Percentiles rank a stretch among this genome's conserved stretches.
phyloP scores from a whole-genome alignment of 2,888 invertebrate species.

The Zaprionus obscuricornis region DNA sequence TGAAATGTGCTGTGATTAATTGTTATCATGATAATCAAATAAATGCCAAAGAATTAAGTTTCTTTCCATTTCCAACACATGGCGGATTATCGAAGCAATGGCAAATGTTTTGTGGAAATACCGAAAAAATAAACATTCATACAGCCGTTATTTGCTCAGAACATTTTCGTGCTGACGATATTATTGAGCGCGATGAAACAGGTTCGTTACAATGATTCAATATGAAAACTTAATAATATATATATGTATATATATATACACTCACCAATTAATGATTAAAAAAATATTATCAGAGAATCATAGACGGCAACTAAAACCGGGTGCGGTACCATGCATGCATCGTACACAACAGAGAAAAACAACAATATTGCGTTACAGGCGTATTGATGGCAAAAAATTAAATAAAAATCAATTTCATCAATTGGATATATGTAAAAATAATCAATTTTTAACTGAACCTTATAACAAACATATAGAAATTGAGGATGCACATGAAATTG shows the following conservation, averaged over 20 bases:
- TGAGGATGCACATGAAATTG: not conserved
- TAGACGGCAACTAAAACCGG: not conserved
- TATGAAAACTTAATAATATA: too few species aligned
- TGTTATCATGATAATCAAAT: not conserved
- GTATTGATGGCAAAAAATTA: too few species aligned
- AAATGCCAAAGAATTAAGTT: not conserved
- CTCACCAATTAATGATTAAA: too few species aligned
- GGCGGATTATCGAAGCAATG: constrained; percentile 19
- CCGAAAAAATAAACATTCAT: not conserved
- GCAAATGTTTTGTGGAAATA: constrained; percentile 24
- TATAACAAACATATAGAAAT: not conserved
- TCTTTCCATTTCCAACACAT: constrained; percentile 26
- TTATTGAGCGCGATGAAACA: not conserved
- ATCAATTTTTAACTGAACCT: too few species aligned
- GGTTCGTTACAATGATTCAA: too few species aligned
- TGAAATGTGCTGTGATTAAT: constrained; percentile 20
- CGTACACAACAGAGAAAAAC: too few species aligned
- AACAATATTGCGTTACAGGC: not conserved
- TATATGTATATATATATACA: too few species aligned
- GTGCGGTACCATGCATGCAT: constrained; percentile 11
- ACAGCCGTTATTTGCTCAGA: constrained; percentile 11
- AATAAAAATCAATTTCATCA: too few species aligned
- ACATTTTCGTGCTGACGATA: constrained; percentile 24
- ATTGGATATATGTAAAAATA: too few species aligned
- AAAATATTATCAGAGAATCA: too few species aligned